phyloP scores from a whole-genome alignment of 2,797 vertebrate genomes.

The Melanotaenia parkinsoni region DNA sequence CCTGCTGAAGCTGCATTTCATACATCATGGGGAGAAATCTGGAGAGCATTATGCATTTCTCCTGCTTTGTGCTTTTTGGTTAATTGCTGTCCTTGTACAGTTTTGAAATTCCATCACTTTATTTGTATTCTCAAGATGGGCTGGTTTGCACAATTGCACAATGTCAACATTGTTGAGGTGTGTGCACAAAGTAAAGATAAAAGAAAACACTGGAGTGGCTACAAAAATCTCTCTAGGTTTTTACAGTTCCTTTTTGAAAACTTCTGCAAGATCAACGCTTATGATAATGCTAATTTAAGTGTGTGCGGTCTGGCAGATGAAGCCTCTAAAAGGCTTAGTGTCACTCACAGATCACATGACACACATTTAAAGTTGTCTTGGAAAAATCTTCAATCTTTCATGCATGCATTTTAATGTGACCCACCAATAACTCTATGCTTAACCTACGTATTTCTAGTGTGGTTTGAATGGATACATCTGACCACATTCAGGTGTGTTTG shows the following conservation, averaged over 20 bases:
- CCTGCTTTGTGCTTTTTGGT: slow-evolving; percentile 46
- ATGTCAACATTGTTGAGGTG: slow-evolving; percentile 32
- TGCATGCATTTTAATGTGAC: neutral
- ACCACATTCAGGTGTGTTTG: neutral
- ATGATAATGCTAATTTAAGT: neutral
- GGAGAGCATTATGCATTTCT: slow-evolving; percentile 56
- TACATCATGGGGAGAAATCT: slow-evolving; percentile 69
- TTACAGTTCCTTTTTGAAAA: slow-evolving; percentile 12
- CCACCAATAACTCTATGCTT: neutral
- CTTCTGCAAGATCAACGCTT: slow-evolving; percentile 21
- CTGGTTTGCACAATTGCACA: slow-evolving; percentile 16
- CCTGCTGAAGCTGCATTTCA: slow-evolving; percentile 66
- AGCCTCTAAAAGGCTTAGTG: no score
- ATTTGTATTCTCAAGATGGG: slow-evolving; percentile 56
- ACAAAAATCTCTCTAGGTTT: slow-evolving; percentile 5
- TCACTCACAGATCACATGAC: no score
- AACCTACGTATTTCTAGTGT: neutral
- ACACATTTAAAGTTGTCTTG: no score
- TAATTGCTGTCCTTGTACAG: slow-evolving; percentile 69
- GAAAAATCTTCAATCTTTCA: neutral
- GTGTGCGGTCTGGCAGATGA: no score
- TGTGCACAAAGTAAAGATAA: slow-evolving; percentile 22
- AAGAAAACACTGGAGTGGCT: slow-evolving; percentile 38
- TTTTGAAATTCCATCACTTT: slow-evolving; percentile 70
- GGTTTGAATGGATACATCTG: neutral